Evolutionary conservation across 23 tunicate species (phyloP).

Genomic region (Styela clava): DNA sequence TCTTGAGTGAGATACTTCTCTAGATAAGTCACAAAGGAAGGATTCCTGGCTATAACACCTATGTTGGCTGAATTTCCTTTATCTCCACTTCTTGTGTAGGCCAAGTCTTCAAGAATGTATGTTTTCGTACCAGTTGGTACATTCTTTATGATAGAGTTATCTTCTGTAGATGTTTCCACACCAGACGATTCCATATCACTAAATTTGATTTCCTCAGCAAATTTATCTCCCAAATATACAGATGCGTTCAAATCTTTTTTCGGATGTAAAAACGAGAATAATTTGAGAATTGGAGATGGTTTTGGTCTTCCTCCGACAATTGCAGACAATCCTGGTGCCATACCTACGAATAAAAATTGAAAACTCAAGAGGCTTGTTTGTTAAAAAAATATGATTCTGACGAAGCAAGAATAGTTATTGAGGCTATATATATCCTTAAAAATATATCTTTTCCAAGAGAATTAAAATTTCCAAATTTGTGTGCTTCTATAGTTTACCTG

Average conservation of each 20-base stretch:
- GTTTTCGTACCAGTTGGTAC: conserved; percentile 35
- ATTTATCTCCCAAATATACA: conserved; percentile 1
- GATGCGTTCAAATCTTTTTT: conserved; percentile 52
- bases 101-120: conserved; percentile 63
- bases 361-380: background rate
- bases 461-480: no score
- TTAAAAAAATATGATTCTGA: background rate
- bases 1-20: conserved; percentile 67
- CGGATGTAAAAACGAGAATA: conserved; percentile 71
- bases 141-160: background rate
- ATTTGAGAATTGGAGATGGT: conserved; percentile 64
- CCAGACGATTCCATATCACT: background rate
- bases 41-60: conserved; percentile 84
- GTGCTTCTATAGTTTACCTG: no score
- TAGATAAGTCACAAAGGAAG: conserved; percentile 74
- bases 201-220: conserved; percentile 4
- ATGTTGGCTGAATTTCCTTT: conserved; percentile 86
- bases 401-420: no score
- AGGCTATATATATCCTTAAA: no score
- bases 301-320: conserved; percentile 89
- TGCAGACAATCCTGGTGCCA: conserved; percentile 97
- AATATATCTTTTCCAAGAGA: no score
- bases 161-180: background rate
- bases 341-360: conserved; percentile 48
- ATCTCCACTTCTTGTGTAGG: conserved; percentile 86